phyloP scores from a whole-genome alignment of 2,113 vertebrate genomes.

The Carassius carassius region DNA sequence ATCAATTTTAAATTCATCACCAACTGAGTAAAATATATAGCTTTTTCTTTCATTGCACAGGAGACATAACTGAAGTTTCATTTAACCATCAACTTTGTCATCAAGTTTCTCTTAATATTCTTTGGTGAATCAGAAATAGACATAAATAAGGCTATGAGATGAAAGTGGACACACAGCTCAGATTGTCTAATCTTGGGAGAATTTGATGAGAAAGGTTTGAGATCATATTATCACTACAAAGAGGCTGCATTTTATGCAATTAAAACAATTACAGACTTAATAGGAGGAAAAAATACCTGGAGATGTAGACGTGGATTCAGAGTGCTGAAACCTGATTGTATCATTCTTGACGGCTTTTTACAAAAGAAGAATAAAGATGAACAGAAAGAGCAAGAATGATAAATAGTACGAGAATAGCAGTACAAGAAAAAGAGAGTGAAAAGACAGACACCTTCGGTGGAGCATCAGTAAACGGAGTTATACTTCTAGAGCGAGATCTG shows the following conservation, averaged over 20 bases:
- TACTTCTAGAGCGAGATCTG: slow-evolving; percentile 61
- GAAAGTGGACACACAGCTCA: too few species aligned
- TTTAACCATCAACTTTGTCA: too few species aligned
- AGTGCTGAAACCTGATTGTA: slow-evolving; percentile 52
- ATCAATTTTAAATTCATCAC: not conserved
- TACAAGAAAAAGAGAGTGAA: not conserved
- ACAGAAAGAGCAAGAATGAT: not conserved
- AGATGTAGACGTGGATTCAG: slow-evolving; percentile 42
- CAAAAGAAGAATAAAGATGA: not conserved
- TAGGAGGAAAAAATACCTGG: slow-evolving; percentile 63
- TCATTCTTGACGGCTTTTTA: slow-evolving; percentile 72
- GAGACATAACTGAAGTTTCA: not conserved
- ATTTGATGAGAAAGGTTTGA: not conserved
- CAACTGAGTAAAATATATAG: not conserved
- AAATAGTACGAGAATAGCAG: not conserved
- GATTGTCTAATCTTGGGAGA: not conserved
- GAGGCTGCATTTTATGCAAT: not conserved
- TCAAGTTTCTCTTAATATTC: too few species aligned
- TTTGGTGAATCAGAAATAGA: too few species aligned
- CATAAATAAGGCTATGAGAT: too few species aligned
- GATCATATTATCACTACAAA: not conserved
- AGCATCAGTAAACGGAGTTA: slow-evolving; percentile 70
- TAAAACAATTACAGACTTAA: slow-evolving; percentile 7
- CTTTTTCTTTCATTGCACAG: not conserved
- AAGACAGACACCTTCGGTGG: slow-evolving; percentile 85